Evolutionary conservation across 2,113 vertebrate species (phyloP).

Genomic region (Nycticorax nycticorax): DNA sequence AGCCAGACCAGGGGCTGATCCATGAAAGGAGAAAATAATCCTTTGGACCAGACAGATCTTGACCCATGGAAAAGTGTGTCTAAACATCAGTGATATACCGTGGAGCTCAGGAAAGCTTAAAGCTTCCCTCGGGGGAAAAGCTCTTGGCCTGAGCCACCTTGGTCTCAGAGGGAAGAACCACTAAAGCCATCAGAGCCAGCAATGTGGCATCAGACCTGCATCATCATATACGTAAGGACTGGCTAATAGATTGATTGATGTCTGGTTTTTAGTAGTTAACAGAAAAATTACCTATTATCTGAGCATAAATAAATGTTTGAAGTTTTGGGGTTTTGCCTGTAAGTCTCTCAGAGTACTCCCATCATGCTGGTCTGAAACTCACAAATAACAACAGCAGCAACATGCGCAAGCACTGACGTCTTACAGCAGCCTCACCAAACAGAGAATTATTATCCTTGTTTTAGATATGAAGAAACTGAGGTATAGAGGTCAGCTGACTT

Average conservation of each 20-base stretch:
- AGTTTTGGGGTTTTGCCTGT: neutral
- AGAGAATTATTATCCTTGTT: neutral
- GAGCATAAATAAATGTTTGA: neutral
- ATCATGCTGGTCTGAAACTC: neutral
- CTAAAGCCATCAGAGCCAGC: neutral
- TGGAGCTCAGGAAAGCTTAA: neutral
- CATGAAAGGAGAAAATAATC: neutral
- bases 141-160: neutral
- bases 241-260: neutral
- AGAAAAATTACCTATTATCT: neutral
- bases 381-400: neutral
- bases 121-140: neutral
- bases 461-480: neutral
- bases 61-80: neutral
- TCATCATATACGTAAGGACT: fast-evolving
- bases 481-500: neutral
- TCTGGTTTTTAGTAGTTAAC: neutral
- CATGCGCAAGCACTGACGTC: neutral
- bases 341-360: neutral
- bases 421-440: neutral
- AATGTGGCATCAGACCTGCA: neutral
- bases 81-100: neutral
- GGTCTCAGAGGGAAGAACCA: neutral
- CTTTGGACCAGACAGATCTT: neutral
- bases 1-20: neutral